Evolutionary conservation across 2,797 vertebrate species (phyloP).

Genomic region (Epinephelus coioides): DNA sequence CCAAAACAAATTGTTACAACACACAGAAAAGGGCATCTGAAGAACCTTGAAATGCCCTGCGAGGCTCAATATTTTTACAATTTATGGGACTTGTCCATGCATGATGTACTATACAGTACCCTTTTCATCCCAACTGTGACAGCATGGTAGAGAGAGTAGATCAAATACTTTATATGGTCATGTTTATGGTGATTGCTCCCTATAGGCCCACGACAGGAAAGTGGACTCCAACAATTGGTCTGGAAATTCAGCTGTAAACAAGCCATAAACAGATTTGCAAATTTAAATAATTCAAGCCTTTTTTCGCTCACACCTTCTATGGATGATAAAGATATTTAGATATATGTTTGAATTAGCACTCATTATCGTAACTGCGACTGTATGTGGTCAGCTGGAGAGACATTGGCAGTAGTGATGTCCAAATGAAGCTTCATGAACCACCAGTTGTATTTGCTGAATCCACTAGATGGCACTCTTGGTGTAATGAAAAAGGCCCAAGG

Average conservation of each 20-base stretch:
- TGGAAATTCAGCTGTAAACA: neutral
- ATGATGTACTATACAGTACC: neutral
- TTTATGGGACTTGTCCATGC: neutral
- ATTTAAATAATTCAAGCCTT: neutral
- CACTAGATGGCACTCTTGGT: no score
- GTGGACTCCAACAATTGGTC: neutral
- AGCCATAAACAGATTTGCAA: neutral
- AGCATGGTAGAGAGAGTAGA: neutral
- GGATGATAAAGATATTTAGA: neutral
- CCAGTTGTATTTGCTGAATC: no score
- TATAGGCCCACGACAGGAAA: neutral
- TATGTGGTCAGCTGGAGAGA: neutral
- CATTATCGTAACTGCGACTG: neutral
- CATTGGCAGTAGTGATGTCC: no score
- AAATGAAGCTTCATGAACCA: no score
- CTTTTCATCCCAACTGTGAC: neutral
- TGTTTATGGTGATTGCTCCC: neutral
- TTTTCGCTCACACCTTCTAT: neutral
- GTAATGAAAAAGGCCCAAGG: no score
- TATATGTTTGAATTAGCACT: neutral
- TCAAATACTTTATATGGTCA: neutral
- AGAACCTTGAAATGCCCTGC: constrained; percentile 10
- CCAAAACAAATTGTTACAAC: constrained; percentile 3
- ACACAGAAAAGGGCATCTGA: neutral
- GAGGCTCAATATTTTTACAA: neutral